These are phyloP conservation scores for Sepioteuthis lessoniana DNA, from an alignment of 2,888 invertebrate species.

Conservation along the genomic window DNA sequence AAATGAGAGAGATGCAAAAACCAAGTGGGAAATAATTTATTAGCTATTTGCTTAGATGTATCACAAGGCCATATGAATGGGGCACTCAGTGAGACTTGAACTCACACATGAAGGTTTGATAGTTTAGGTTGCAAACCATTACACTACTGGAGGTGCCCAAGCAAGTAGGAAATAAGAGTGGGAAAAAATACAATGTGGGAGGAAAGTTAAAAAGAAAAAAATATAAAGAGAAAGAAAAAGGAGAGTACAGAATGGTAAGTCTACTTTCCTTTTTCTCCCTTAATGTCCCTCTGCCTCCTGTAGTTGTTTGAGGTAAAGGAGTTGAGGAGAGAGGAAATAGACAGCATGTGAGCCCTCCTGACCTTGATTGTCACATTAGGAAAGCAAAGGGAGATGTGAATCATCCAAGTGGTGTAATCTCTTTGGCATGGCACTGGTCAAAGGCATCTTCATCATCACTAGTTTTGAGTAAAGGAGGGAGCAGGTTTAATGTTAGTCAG, in stretches of 20 bases:
- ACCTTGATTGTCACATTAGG: slow-evolving; percentile 33
- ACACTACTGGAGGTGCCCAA: no score
- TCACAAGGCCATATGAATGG: no score
- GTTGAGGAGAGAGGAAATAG: background rate
- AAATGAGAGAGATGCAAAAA: no score
- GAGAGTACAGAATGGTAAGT: background rate
- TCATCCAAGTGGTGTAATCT: slow-evolving; percentile 33
- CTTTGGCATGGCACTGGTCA: slow-evolving; percentile 33
- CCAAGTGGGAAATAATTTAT: no score
- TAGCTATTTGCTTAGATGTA: no score
- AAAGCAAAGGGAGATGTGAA: background rate
- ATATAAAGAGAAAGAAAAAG: background rate
- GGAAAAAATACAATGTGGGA: no score
- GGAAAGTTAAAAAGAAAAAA: background rate
- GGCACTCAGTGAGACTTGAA: no score
- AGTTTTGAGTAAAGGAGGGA: background rate
- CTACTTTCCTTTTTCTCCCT: background rate
- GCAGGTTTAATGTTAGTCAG: background rate
- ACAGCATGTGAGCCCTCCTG: background rate
- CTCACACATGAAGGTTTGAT: no score
- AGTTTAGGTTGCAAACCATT: no score
- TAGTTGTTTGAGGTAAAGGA: background rate
- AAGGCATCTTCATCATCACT: background rate
- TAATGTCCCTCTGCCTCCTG: background rate
- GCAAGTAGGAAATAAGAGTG: no score